Evolutionary conservation across 2,113 vertebrate genomes (phyloP).

Genomic region (Engystomops pustulosus): DNA sequence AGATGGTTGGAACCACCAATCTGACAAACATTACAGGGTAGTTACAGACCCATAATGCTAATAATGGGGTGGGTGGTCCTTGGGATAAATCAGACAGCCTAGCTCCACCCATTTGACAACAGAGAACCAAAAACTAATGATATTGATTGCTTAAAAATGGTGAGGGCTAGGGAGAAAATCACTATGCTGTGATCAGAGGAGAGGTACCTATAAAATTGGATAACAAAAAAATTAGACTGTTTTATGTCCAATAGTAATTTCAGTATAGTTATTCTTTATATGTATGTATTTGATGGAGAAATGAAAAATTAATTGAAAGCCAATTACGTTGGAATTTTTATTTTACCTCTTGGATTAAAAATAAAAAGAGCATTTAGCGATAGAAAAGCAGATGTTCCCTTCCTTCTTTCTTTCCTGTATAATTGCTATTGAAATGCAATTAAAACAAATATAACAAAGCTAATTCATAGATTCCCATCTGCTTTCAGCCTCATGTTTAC

Average conservation of each 20-base stretch:
- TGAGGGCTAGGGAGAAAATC: too few relatives aligned
- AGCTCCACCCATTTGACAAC: too few relatives aligned
- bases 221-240: too few relatives aligned
- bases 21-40: too few relatives aligned
- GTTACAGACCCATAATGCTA: too few relatives aligned
- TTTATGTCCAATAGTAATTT: neutral
- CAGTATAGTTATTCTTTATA: neutral
- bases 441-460: slow-evolving; percentile 32
- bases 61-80: too few relatives aligned
- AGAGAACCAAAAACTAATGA: too few relatives aligned
- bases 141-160: too few relatives aligned
- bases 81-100: too few relatives aligned
- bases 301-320: slow-evolving; percentile 26
- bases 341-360: slow-evolving; percentile 44
- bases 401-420: slow-evolving; percentile 38
- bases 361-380: slow-evolving; percentile 33
- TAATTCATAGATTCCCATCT: slow-evolving; percentile 46
- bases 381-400: slow-evolving; percentile 44
- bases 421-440: slow-evolving; percentile 38
- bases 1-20: too few relatives aligned
- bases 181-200: too few relatives aligned
- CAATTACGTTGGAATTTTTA: slow-evolving; percentile 38
- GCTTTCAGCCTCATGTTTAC: slow-evolving; percentile 29
- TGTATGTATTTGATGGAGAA: slow-evolving; percentile 37
- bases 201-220: too few relatives aligned